Evolutionary conservation across 2,797 vertebrate species (phyloP).

Genomic region (Spinibarbus caldwelli): DNA sequence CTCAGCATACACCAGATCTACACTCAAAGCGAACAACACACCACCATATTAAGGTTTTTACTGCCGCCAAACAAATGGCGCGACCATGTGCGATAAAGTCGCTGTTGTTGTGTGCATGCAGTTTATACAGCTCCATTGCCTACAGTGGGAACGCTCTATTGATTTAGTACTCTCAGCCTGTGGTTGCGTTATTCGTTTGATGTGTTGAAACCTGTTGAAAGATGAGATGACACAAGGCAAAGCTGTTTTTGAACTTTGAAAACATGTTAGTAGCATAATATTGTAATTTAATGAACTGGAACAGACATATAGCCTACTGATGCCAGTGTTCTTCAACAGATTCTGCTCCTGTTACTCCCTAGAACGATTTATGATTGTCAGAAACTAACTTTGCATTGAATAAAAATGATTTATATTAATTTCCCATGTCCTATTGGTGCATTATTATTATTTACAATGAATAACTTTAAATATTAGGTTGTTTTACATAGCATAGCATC

Average conservation of each 20-base stretch:
- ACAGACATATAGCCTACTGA: not conserved
- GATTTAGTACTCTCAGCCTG: too few relatives aligned
- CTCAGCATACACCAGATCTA: not conserved
- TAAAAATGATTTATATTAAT: not conserved
- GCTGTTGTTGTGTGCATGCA: too few relatives aligned
- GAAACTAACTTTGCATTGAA: not conserved
- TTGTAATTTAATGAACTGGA: not conserved
- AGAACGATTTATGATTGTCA: not conserved
- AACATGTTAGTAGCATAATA: not conserved
- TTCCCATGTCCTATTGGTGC: not conserved
- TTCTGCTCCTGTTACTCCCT: not conserved
- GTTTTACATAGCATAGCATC: too few relatives aligned
- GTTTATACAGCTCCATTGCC: too few relatives aligned
- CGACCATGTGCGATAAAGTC: too few relatives aligned
- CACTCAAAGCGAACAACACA: not conserved
- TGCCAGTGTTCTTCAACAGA: not conserved
- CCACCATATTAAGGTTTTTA: not conserved
- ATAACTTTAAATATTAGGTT: not conserved
- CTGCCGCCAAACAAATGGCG: not conserved
- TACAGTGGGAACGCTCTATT: too few relatives aligned
- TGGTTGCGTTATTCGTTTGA: not conserved
- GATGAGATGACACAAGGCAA: not conserved
- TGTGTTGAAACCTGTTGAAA: not conserved
- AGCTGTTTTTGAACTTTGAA: not conserved
- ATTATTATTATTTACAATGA: not conserved